These are phyloP conservation scores for Mandrillus leucophaeus DNA, from an alignment of 2,113 vertebrate genomes.

Conservation along the genomic window DNA sequence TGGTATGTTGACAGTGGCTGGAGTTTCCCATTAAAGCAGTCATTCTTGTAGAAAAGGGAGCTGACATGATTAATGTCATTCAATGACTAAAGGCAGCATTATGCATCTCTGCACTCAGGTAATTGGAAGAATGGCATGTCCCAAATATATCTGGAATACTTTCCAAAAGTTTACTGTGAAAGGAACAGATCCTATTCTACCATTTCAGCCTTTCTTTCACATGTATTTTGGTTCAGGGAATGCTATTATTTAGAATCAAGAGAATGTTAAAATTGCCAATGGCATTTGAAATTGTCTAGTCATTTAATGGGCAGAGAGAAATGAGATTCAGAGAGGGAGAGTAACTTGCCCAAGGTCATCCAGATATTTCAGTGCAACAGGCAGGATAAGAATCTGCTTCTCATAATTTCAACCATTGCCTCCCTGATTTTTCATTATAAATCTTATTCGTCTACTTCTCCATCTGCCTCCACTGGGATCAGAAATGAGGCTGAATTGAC, in stretches of 20 bases:
- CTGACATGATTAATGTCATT: slow-evolving; percentile 86
- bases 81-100: slow-evolving; percentile 67
- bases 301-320: not conserved
- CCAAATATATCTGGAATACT: slow-evolving; percentile 73
- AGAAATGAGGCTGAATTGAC: slow-evolving; percentile 71
- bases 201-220: not conserved
- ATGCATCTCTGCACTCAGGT: slow-evolving; percentile 71
- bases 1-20: slow-evolving; percentile 80
- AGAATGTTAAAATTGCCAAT: not conserved
- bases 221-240: not conserved
- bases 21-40: slow-evolving; percentile 86
- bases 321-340: not conserved
- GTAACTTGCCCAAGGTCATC: not conserved
- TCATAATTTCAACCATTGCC: slow-evolving; percentile 27
- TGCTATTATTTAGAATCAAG: not conserved
- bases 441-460: slow-evolving; percentile 29
- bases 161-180: slow-evolving; percentile 59
- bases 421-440: slow-evolving; percentile 63
- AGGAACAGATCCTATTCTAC: slow-evolving; percentile 13
- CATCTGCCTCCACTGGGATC: slow-evolving; percentile 27
- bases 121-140: slow-evolving; percentile 68
- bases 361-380: slow-evolving; percentile 36
- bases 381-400: not conserved
- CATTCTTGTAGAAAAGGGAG: slow-evolving; percentile 86
- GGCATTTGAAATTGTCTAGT: not conserved